A percentile compares a stretch with the other conserved stretches of the same genome.
Evolutionary conservation across 2,888 invertebrate genomes (phyloP).

Genomic region (Euclidia mi): DNA sequence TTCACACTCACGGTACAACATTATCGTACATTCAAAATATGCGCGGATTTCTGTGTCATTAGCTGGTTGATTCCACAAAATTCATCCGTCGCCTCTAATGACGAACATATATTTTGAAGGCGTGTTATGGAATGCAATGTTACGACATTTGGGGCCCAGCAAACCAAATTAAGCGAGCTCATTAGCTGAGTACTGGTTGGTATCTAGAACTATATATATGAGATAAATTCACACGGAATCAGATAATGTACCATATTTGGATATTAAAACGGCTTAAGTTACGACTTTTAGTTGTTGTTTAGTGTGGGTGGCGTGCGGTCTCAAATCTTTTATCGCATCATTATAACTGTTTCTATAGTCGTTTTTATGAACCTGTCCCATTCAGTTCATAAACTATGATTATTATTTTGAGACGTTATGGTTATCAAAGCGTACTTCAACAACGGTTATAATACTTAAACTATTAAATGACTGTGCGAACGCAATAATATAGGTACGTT

Average conservation of each 20-base stretch:
- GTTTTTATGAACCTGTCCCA: conserved; percentile 32
- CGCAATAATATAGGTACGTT: no score
- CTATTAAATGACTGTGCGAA: no score
- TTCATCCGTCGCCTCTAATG: conserved; percentile 69
- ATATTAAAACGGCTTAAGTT: conserved; percentile 42
- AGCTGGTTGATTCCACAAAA: conserved; percentile 67
- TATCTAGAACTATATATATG: conserved; percentile 50
- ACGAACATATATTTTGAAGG: conserved; percentile 65
- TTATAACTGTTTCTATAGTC: conserved; percentile 40
- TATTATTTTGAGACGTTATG: conserved; percentile 15
- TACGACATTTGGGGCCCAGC: conserved; percentile 63
- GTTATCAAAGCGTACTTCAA: conserved; percentile 21
- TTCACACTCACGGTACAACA: conserved; percentile 22
- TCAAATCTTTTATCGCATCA: conserved; percentile 21
- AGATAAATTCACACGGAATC: conserved; percentile 47
- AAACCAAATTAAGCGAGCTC: conserved; percentile 65
- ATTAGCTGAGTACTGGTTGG: conserved; percentile 57
- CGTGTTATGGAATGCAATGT: conserved; percentile 68
- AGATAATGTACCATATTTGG: conserved; percentile 52
- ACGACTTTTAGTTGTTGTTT: conserved; percentile 29
- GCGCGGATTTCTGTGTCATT: conserved; percentile 59
- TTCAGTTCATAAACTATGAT: conserved; percentile 27
- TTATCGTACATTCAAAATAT: conserved; percentile 48
- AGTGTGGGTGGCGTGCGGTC: conserved; percentile 30
- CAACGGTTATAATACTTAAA: conserved; percentile 8